Evolutionary conservation across 1,140 invertebrate genomes (phyloP), one percentile per base, ranked within the genome.

Genomic region (Piezodorus guildinii): DNA sequence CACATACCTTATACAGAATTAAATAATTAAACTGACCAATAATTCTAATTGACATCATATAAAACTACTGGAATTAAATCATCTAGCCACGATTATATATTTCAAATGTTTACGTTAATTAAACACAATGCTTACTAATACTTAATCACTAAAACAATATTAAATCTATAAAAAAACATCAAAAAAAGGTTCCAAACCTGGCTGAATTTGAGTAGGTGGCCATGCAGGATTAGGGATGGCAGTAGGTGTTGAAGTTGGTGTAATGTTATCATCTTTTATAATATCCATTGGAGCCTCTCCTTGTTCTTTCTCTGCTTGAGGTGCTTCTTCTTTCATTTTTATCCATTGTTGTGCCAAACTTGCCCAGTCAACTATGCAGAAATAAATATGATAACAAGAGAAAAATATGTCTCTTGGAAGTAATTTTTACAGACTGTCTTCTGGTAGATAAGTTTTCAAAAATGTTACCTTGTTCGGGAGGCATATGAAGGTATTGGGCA

Each of bases 301-400:
- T 73, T 85, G 85, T 46, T 65, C 67, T 65, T 65, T 64, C 56
- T 62, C 62, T 0, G 15, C 25, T 15, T 58, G 52, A 30, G 62
- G 65, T 43, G 60, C 30, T 23, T 43, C 80, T 73, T 94, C 91
- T 72, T 94, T 94, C 90, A 96, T 95, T 72, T 90, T 88, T 66
- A 97, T 97, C 94, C 94, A 96, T 82, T 96, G 93, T 71, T 96
- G 94, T 17, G 94, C 94, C 68, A 97, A 75, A 62, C 88, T 85
- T 34, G 92, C 94, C 94, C 94, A 96, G 75, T 97, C 94, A 62
- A 96, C 94, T 83, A 58, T 0, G 19, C 16, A 62, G 15, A 25
- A 25, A 49, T 10, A 6, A 60, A 19, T n/a, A 15, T 60, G 43
- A 21, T 23, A 23, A 45, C n/a, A 60, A 43, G 16, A 39, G 16